Evolutionary conservation across 1,140 invertebrate genomes (phyloP), one percentile per base, ranked within the genome.

Genomic region (Riptortus pedestris): DNA sequence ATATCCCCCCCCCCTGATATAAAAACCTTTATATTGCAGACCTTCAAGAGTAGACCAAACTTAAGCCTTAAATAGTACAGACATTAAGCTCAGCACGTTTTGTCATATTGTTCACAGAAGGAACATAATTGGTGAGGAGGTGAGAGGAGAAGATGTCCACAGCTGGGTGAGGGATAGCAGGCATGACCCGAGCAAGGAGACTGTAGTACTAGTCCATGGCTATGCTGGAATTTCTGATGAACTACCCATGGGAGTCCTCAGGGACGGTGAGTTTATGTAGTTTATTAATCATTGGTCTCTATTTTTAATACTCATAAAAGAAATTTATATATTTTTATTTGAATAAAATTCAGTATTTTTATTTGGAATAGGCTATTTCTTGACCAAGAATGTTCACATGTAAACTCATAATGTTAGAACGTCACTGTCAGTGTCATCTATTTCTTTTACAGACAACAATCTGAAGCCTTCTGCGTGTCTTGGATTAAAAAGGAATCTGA

Each of bases 191-290:
- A 75, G 78, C 1, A 81, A 83, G 65, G 83, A 86, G 48, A 84
- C 84, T 65, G 78, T 86, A 2, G 72, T 88, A 31, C 70, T 88
- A 4, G 75, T 88, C 22, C 86, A 88, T 67, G 86, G 86, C 9
- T 88, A 88, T 70, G 85, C 84, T 22, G 85, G 86, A 9, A 81
- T 67, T 9, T 31, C 63, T n/a, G 71, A 72, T 33, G 51, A 65
- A 18, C 66, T 72, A 20, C 71, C 71, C 0, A 66, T 69, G 27
- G 69, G 68, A 12, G 70, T 72, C 20, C 68, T 72, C 0, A 65
- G 70, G 61, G 71, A 72, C 45, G 71, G 71, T 72, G 55, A 65
- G 65, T 66, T 12, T 27, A 45, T 24, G 4, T n/a, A 47, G 22
- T 47, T 22, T 9, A 20, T 9, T 55, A 18, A 55, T 24, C 51